These are phyloP conservation scores for Hyppa rectilinea DNA, from an alignment of 2,888 invertebrate genomes.

Conservation along the genomic window DNA sequence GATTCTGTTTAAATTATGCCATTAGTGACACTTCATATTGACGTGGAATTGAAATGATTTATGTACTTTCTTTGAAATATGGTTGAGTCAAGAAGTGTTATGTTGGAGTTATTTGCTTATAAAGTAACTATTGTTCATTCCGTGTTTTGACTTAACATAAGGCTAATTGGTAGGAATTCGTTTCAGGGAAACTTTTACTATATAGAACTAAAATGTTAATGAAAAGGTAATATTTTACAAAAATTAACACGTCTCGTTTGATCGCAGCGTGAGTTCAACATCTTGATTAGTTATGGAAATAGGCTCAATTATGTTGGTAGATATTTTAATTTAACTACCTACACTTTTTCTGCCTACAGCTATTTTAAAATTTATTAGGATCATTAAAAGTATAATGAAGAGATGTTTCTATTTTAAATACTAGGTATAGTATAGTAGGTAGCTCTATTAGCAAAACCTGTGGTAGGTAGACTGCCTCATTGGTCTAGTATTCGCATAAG, in stretches of 20 bases:
- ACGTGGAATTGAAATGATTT: constrained; percentile 31
- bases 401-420: not conserved
- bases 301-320: constrained; percentile 36
- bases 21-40: constrained; percentile 59
- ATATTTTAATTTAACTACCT: constrained; percentile 53
- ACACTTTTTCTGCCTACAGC: constrained; percentile 37
- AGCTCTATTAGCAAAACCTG: not conserved
- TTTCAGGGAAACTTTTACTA: constrained; percentile 23
- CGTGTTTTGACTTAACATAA: constrained; percentile 16
- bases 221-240: constrained; percentile 42
- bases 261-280: constrained; percentile 64
- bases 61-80: constrained; percentile 16
- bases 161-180: constrained; percentile 32
- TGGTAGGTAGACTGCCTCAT: too few relatives aligned
- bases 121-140: not conserved
- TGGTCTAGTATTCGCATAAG: too few relatives aligned
- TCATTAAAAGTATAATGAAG: constrained; percentile 15
- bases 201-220: constrained; percentile 51
- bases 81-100: constrained; percentile 11
- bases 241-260: constrained; percentile 60
- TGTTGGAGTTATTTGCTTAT: not conserved
- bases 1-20: constrained; percentile 66
- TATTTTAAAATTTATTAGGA: constrained; percentile 35
- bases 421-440: too few relatives aligned
- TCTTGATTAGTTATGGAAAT: constrained; percentile 66